Evolutionary conservation across 2,888 invertebrate species (phyloP), one percentile per base, ranked within the genome.

Genomic region (Amphipoea oculea): DNA sequence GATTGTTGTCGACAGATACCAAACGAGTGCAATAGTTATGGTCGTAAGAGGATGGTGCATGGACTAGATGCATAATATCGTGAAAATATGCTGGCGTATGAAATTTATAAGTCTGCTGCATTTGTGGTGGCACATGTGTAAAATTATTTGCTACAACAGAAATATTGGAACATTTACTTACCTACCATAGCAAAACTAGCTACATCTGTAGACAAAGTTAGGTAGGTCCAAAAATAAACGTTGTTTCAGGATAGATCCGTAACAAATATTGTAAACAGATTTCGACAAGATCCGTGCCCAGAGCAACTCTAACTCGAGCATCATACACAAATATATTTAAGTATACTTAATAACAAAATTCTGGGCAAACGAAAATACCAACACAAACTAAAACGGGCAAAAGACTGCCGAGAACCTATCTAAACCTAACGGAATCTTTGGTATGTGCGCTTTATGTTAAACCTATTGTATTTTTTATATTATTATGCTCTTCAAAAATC

Each of bases 251-350:
- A 60, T 76, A 68, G 60, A 36, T 42, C 20, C 72, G 9, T 84
- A 81, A 84, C 42, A 85, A 81, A 51, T 72, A 40, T 81, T 82
- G 62, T 84, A 42, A 79, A 57, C 80, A 80, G 68, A 79, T 84
- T 65, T 17, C 17, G 54, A 57, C 29, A 60, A 54, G 36, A 11
- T 78, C n/a, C n/a, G 23, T n/a, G 14, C 54, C 36, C 65, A 36
- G 42, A 51, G 6, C 40, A 80, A 68, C 17, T 51, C 1, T 11
- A 57, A 12, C 51, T 60, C 36, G 14, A 76, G 42, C 11, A 36
- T 20, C 4, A 12, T 76, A 82, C 4, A n/a, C n/a, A n/a, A 66
- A 45, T 57, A 42, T 5, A 48, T 12, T 12, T 48, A 48, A 12
- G 12, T 45, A 48, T 48, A 48, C 1, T 42, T 42, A 5, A 42